Conservation (phyloP, 2,113 vertebrate genomes). For the Casuarius casuarius region DNA sequence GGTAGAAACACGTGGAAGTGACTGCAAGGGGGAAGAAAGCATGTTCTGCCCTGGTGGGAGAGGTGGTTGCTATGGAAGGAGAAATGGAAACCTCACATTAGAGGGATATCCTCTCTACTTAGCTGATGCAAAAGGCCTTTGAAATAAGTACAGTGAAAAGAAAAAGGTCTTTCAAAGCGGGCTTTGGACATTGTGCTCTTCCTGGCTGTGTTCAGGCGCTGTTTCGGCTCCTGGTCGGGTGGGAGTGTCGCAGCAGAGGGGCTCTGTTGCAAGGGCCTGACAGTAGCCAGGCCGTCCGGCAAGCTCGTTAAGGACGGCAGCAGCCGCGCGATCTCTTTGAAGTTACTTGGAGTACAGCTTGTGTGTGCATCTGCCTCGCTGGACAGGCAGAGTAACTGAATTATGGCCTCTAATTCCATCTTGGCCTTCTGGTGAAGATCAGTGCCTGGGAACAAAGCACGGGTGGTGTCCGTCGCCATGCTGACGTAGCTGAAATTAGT, state of each 20-base stretch:
- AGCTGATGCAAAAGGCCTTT: not conserved
- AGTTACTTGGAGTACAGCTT: not conserved
- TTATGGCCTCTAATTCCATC: slow-evolving; percentile 9
- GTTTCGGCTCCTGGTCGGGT: not conserved
- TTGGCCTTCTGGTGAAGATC: slow-evolving; percentile 7
- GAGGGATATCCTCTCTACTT: not conserved
- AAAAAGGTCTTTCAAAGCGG: not conserved
- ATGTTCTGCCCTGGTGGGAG: not conserved
- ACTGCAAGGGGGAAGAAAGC: not conserved
- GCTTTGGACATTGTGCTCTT: not conserved
- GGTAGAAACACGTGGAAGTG: not conserved
- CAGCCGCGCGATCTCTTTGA: not conserved
- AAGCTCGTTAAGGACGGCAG: not conserved
- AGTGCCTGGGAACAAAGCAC: not conserved
- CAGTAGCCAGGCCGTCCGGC: not conserved
- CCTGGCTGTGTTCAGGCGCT: not conserved
- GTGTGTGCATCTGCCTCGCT: not conserved
- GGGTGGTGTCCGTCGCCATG: not conserved
- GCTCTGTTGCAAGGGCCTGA: not conserved
- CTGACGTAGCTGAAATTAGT: not conserved
- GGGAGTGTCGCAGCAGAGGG: not conserved
- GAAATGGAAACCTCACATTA: not conserved
- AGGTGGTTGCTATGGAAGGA: not conserved
- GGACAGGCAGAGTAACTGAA: not conserved
- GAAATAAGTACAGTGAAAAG: not conserved